A percentile compares a stretch with the other conserved stretches of the same genome.
These are phyloP conservation scores for Tridacna crocea DNA, from an alignment of 2,888 invertebrate species.

Conservation along the genomic window DNA sequence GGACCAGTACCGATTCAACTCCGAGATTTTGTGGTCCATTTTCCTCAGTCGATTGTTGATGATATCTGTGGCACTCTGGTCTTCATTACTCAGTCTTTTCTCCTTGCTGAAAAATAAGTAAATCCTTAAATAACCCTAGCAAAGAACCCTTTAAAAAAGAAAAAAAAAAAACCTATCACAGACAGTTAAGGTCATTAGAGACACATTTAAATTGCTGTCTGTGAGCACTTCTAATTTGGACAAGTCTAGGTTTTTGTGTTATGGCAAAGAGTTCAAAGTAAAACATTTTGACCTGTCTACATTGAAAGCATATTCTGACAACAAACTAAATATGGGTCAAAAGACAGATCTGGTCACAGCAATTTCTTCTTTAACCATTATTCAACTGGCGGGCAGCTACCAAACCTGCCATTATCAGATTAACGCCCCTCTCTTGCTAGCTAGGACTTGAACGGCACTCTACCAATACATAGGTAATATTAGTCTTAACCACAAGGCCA, in stretches of 20 bases:
- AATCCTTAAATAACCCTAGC: neutral
- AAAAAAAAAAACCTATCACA: neutral
- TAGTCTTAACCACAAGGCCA: too few species aligned
- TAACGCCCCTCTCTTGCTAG: too few species aligned
- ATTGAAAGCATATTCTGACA: too few species aligned
- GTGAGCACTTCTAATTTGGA: neutral
- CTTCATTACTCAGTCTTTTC: slow-evolving; percentile 71
- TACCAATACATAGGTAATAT: too few species aligned
- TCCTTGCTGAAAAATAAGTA: slow-evolving; percentile 63
- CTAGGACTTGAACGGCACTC: too few species aligned
- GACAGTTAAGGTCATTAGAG: neutral
- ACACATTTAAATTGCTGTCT: neutral
- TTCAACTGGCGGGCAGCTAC: too few species aligned
- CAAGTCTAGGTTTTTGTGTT: neutral
- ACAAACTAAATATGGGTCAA: too few species aligned
- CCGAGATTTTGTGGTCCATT: slow-evolving; percentile 75
- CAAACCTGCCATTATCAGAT: too few species aligned
- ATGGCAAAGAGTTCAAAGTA: too few species aligned
- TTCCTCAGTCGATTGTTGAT: slow-evolving; percentile 76
- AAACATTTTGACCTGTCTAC: too few species aligned
- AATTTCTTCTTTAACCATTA: too few species aligned
- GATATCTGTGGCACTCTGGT: slow-evolving; percentile 76
- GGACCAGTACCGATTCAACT: slow-evolving; percentile 77
- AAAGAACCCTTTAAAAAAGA: neutral
- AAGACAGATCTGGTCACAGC: too few species aligned